Percentiles rank a stretch among this genome's conserved stretches.
Evolutionary conservation across 2,888 invertebrate species (phyloP).

Genomic region (Phyto melanocephala): DNA sequence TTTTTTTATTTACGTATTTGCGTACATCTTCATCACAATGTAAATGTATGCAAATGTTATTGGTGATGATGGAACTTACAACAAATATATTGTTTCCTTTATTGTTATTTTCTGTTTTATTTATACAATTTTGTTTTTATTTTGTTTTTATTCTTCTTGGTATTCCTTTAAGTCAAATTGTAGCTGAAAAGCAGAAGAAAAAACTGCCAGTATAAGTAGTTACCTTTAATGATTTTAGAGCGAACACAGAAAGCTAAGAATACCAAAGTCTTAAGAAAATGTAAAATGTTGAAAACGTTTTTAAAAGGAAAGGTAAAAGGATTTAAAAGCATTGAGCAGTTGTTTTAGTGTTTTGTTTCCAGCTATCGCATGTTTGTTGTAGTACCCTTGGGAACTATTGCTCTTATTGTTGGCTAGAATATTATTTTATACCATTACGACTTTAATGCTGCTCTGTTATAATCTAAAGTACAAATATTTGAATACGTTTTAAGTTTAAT

Average conservation of each 20-base stretch:
- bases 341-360: slow-evolving; percentile 33
- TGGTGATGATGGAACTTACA: slow-evolving; percentile 52
- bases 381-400: slow-evolving; percentile 75
- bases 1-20: neutral
- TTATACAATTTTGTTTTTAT: neutral
- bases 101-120: slow-evolving; percentile 29
- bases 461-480: neutral
- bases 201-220: neutral
- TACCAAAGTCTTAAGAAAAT: slow-evolving; percentile 3
- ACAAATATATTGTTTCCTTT: slow-evolving; percentile 40
- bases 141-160: neutral
- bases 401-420: slow-evolving; percentile 73
- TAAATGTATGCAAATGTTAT: slow-evolving; percentile 62
- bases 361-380: slow-evolving; percentile 40
- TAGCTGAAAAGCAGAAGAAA: neutral
- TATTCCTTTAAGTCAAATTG: slow-evolving; percentile 16
- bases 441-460: neutral
- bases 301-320: slow-evolving; percentile 57
- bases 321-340: slow-evolving; percentile 70
- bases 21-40: slow-evolving; percentile 38
- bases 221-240: no score
- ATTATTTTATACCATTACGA: slow-evolving; percentile 57
- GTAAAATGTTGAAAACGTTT: slow-evolving; percentile 33
- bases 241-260: slow-evolving; percentile 4
- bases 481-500: no score